Evolutionary conservation across 1,140 invertebrate species (phyloP).

Genomic region (Bombus confusus): DNA sequence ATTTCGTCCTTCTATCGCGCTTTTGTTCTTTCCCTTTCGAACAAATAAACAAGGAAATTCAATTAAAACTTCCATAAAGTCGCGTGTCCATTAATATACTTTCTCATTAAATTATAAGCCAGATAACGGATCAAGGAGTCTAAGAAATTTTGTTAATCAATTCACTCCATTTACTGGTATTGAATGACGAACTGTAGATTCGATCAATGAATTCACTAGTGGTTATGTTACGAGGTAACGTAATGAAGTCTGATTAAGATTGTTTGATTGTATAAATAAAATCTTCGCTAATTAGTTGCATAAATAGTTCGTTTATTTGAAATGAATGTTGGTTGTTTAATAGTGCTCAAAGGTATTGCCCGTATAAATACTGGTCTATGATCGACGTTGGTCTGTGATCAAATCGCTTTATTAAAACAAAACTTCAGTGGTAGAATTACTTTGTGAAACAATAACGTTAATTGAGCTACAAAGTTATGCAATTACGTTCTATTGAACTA

Average conservation of each 20-base stretch:
- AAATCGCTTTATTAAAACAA: too few species aligned
- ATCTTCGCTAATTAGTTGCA: neutral
- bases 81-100: neutral
- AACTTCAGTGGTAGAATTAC: neutral
- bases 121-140: neutral
- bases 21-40: neutral
- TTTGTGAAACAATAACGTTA: neutral
- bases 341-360: too few species aligned
- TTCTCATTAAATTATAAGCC: neutral
- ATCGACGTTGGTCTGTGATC: too few species aligned
- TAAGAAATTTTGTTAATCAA: neutral
- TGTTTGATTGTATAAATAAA: neutral
- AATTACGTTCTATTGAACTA: neutral
- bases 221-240: neutral
- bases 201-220: neutral
- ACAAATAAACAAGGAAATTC: neutral
- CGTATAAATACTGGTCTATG: too few species aligned
- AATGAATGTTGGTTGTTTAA: neutral
- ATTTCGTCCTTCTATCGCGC: neutral
- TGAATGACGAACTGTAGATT: neutral
- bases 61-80: neutral
- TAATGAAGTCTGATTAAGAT: neutral
- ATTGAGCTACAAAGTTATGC: too few species aligned
- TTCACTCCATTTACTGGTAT: too few species aligned
- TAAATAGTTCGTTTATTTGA: neutral